Evolutionary conservation across 2,797 vertebrate genomes (phyloP).

Genomic region (Peromyscus nudipes): DNA sequence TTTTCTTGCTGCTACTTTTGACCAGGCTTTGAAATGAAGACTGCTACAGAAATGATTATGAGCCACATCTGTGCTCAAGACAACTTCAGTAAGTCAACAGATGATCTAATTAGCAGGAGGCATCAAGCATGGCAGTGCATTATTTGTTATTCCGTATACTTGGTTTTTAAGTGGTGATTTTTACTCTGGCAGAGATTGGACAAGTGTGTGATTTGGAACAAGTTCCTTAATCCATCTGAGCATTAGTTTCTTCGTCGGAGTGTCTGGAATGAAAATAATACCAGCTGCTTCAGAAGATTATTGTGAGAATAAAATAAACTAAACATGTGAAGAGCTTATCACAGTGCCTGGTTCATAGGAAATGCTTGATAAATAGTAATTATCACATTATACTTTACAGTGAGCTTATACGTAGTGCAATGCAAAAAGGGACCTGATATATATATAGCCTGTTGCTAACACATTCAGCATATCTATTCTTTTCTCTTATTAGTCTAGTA

Average conservation of each 20-base stretch:
- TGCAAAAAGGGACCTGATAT: neutral
- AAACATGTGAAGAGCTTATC: constrained; percentile 42
- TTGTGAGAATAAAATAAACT: constrained; percentile 56
- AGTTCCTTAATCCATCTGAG: constrained; percentile 60
- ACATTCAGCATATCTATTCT: neutral
- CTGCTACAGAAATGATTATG: neutral
- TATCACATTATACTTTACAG: constrained; percentile 42
- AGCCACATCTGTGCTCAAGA: neutral
- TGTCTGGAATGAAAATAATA: constrained; percentile 69
- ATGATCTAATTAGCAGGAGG: constrained; percentile 57
- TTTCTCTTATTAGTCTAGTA: neutral
- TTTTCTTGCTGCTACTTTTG: constrained; percentile 58
- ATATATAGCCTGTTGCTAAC: neutral
- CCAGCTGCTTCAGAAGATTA: constrained; percentile 41
- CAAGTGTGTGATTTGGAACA: constrained; percentile 61
- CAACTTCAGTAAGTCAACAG: constrained; percentile 29
- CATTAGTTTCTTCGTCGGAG: constrained; percentile 63
- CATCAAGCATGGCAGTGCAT: constrained; percentile 3
- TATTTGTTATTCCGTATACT: constrained; percentile 49
- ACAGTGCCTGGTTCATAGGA: constrained; percentile 1
- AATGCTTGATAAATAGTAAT: constrained; percentile 51
- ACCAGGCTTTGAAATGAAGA: constrained; percentile 47
- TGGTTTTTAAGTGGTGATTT: constrained; percentile 58
- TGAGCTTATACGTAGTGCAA: constrained; percentile 26
- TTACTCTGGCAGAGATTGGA: constrained; percentile 39